phyloP scores from a whole-genome alignment of 1,140 invertebrate genomes.

The Trypoxylus dichotomus region DNA sequence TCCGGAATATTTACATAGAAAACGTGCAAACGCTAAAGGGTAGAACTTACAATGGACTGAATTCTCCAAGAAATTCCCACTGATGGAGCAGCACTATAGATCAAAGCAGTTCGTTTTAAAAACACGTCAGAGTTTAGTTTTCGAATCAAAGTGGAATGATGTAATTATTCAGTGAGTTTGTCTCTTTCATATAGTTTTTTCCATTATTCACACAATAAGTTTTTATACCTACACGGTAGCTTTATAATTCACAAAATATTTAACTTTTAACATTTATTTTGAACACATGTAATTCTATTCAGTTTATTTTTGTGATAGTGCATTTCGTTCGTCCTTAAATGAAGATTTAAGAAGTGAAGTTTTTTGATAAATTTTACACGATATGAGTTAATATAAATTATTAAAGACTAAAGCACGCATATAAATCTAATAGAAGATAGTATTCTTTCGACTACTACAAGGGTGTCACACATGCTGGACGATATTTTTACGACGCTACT shows the following conservation, averaged over 20 bases:
- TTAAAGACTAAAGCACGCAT: conserved; percentile 14
- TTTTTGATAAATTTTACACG: not conserved
- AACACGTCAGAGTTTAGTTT: not conserved
- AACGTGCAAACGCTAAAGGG: conserved; percentile 18
- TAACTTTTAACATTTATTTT: not conserved
- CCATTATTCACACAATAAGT: not conserved
- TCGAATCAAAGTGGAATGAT: not conserved
- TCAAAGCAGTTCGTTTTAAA: conserved; percentile 12
- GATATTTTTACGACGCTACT: not conserved
- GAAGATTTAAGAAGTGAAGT: not conserved
- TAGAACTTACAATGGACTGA: conserved; percentile 11
- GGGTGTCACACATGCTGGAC: not conserved
- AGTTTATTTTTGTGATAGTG: not conserved
- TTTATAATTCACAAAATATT: not conserved
- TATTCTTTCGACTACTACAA: not conserved
- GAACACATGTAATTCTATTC: not conserved
- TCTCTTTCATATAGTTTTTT: not conserved
- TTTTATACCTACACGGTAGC: not conserved
- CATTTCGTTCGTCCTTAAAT: not conserved
- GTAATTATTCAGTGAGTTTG: not conserved
- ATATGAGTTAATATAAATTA: not conserved
- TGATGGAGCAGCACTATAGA: conserved; percentile 3
- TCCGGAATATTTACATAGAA: conserved; percentile 12
- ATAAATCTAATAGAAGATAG: not conserved
- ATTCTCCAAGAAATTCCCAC: conserved; percentile 1